A percentile compares a stretch with the other conserved stretches of the same genome.
Evolutionary conservation across 2,888 invertebrate species (phyloP).

Genomic region (Caenorhabditis panamensis): DNA sequence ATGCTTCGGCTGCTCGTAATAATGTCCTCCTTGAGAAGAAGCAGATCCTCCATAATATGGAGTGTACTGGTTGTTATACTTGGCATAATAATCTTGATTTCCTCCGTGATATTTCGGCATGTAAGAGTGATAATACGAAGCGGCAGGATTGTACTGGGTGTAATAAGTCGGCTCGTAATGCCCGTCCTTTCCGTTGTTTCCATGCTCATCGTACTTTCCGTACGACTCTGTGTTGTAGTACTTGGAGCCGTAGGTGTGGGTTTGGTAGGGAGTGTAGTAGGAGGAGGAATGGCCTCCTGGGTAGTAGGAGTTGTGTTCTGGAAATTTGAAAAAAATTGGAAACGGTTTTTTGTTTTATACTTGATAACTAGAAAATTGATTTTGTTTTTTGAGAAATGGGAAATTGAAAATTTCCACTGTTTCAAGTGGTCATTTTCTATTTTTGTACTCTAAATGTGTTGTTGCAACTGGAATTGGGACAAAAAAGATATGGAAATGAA

Average conservation of each 20-base stretch:
- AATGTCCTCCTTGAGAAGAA: conserved; percentile 6
- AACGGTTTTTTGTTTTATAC: not conserved
- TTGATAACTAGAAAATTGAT: not conserved
- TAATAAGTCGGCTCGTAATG: conserved; percentile 52
- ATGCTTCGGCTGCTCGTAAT: conserved; percentile 55
- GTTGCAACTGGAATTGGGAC: too few species aligned
- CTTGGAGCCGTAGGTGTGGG: conserved; percentile 56
- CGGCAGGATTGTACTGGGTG: conserved; percentile 39
- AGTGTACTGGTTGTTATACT: conserved; percentile 51
- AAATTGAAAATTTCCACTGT: too few species aligned
- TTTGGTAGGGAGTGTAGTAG: conserved; percentile 51
- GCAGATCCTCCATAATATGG: conserved; percentile 48
- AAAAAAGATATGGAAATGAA: too few species aligned
- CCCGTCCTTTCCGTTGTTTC: conserved; percentile 39
- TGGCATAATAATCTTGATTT: conserved; percentile 47
- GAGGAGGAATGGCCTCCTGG: conserved; percentile 55
- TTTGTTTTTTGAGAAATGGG: too few species aligned
- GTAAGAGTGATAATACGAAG: conserved; percentile 56
- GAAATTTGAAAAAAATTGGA: not conserved
- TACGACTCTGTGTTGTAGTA: conserved; percentile 61
- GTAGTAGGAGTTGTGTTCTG: conserved; percentile 56
- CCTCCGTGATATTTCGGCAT: conserved; percentile 59
- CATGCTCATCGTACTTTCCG: conserved; percentile 54
- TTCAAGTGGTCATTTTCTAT: too few species aligned
- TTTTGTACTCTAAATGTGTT: too few species aligned